These are phyloP conservation scores for Mylabris phalerata DNA, from an alignment of 1,140 invertebrate species.

Conservation along the genomic window DNA sequence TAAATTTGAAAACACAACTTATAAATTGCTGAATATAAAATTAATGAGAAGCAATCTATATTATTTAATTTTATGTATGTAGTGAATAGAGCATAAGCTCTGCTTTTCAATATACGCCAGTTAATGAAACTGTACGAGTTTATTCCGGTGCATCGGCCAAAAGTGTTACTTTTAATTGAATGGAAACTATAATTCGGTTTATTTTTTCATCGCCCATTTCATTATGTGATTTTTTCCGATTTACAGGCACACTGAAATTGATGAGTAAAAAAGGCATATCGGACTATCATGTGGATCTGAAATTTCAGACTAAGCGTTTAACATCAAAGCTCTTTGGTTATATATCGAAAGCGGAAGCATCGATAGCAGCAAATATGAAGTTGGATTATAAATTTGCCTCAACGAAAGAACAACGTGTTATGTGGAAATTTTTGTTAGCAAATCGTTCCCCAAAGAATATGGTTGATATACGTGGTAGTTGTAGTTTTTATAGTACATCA, in stretches of 20 bases:
- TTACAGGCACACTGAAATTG: constrained; percentile 47
- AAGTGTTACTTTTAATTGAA: too few species aligned
- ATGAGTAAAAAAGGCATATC: constrained; percentile 60
- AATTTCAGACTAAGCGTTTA: constrained; percentile 62
- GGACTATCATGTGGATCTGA: constrained; percentile 60
- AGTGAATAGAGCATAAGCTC: too few species aligned
- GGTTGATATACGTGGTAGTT: constrained; percentile 47
- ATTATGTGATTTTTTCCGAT: background rate
- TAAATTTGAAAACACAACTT: too few species aligned
- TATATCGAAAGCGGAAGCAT: constrained; percentile 50
- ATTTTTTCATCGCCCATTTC: background rate
- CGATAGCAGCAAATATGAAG: constrained; percentile 51
- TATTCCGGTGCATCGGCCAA: too few species aligned
- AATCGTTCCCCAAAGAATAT: constrained; percentile 57
- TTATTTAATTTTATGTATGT: too few species aligned
- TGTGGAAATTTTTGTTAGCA: constrained; percentile 56
- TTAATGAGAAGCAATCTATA: too few species aligned
- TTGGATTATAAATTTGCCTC: constrained; percentile 62
- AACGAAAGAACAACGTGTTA: constrained; percentile 58
- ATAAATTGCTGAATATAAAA: too few species aligned
- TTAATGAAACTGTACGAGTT: too few species aligned
- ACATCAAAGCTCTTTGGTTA: constrained; percentile 61
- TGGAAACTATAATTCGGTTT: too few species aligned
- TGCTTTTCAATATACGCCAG: too few species aligned
- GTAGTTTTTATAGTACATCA: constrained; percentile 62